Conservation (phyloP, 1,140 invertebrate species). For the Phymastichus coffea region DNA sequence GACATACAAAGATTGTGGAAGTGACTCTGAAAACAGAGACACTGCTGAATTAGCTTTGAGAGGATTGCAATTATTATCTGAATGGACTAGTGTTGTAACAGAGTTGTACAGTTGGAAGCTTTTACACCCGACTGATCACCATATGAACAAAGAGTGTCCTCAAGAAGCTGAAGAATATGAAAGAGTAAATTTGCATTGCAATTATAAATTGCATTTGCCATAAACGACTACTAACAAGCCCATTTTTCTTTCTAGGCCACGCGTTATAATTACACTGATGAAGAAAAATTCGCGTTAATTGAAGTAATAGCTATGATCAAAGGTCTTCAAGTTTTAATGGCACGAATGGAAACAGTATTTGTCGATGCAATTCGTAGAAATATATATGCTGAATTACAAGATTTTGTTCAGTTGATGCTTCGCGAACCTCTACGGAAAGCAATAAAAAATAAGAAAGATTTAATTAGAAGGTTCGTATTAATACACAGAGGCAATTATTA, state of each 20-base stretch:
- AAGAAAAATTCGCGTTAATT: conserved; percentile 98
- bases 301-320: conserved; percentile 99
- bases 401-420: conserved; percentile 91
- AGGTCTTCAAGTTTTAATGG: conserved; percentile 95
- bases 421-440: conserved; percentile 94
- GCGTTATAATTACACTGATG: conserved; percentile 95
- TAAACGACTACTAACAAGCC: too few species aligned
- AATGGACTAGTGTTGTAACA: conserved; percentile 97
- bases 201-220: too few species aligned
- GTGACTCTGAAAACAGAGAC: conserved; percentile 90
- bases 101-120: conserved; percentile 99
- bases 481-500: conserved; percentile 1
- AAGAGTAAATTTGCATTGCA: conserved; percentile 69
- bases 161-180: conserved; percentile 99
- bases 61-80: conserved; percentile 90
- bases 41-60: conserved; percentile 88
- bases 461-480: conserved; percentile 79
- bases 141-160: conserved; percentile 94
- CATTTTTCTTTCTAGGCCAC: conserved; percentile 71
- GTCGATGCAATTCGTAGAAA: conserved; percentile 92
- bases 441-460: conserved; percentile 97
- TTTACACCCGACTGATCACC: conserved; percentile 95
- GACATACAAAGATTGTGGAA: conserved; percentile 89
- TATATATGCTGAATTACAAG: conserved; percentile 96
- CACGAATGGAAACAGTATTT: conserved; percentile 96